These are phyloP conservation scores for Stigmatopora nigra DNA, from an alignment of 2,113 vertebrate genomes.

Conservation along the genomic window DNA sequence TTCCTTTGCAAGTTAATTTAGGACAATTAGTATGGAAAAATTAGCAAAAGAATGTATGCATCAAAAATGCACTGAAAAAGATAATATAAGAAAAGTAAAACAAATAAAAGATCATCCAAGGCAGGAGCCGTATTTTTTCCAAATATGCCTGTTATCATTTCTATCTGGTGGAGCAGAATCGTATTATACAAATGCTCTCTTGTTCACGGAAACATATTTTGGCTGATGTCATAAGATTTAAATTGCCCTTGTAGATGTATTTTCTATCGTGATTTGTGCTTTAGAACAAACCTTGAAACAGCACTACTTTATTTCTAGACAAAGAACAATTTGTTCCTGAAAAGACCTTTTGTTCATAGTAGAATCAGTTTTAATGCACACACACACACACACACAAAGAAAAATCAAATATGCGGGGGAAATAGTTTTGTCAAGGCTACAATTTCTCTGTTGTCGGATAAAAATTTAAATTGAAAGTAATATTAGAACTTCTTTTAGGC, in stretches of 20 bases:
- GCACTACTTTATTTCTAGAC: constrained; percentile 42
- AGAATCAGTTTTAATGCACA: constrained; percentile 50
- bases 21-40: constrained; percentile 67
- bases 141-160: neutral
- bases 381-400: neutral
- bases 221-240: constrained; percentile 9
- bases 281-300: constrained; percentile 54
- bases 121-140: neutral
- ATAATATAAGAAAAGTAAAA: neutral
- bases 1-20: constrained; percentile 48
- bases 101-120: neutral
- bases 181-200: neutral
- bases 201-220: neutral
- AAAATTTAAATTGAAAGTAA: constrained; percentile 32
- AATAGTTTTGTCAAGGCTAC: constrained; percentile 49
- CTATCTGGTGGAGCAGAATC: neutral
- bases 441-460: constrained; percentile 32
- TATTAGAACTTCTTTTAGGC: constrained; percentile 26
- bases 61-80: neutral
- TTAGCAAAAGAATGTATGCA: constrained; percentile 60
- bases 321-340: constrained; percentile 46
- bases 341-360: constrained; percentile 33
- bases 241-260: constrained; percentile 35
- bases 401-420: neutral
- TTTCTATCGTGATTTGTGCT: constrained; percentile 29